Base-by-base conservation (phyloP, 2,797 vertebrate genomes). In the Alca torda region DNA sequence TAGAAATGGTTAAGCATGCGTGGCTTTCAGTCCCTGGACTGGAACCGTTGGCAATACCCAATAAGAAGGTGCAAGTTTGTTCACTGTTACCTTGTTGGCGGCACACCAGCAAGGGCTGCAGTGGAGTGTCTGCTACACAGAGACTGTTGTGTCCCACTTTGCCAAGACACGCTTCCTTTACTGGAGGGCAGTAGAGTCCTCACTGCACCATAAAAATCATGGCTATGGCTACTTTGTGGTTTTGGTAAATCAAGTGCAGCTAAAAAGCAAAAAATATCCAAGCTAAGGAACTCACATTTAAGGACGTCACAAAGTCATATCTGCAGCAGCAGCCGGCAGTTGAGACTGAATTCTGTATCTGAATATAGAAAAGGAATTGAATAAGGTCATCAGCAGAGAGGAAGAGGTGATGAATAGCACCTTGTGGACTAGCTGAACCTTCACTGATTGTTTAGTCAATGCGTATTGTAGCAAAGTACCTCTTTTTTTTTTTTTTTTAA, bases 131-230 rank as follows among this genome's bases (percentile, higher is more conserved):
- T 68, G 45, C 50, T 64, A 1, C 1, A 1, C 26, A 65, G 73
- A 59, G 19, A 7, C 16, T 46, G 25, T 35, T 45, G 19, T 59
- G 24, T 84, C 17, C 56, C 11, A 0, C 33, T 76, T 91, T 26
- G 14, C 18, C 37, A 61, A 56, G 51, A 50, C 10, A 13, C 11
- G 2, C 0, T 10, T 8, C 1, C 0, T 43, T 0, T 63, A 12
- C 14, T 48, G 45, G n/a, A 56, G 30, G 31, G 39, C 45, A 70
- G 16, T 21, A 33, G 56, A 45, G 37, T 74, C 68, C n/a, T 65
- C 46, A 24, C 26, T 60, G n/a, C 19, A 45, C 53, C 28, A 4
- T 45, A 33, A 11, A 45, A 59, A 26, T 57, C 3, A 16, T 53
- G 7, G 23, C 16, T 67, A 17, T 53, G 57, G 31, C 48, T 75